These are phyloP conservation scores for Mycalesis mineus DNA, from an alignment of 2,888 invertebrate genomes.

Conservation along the genomic window DNA sequence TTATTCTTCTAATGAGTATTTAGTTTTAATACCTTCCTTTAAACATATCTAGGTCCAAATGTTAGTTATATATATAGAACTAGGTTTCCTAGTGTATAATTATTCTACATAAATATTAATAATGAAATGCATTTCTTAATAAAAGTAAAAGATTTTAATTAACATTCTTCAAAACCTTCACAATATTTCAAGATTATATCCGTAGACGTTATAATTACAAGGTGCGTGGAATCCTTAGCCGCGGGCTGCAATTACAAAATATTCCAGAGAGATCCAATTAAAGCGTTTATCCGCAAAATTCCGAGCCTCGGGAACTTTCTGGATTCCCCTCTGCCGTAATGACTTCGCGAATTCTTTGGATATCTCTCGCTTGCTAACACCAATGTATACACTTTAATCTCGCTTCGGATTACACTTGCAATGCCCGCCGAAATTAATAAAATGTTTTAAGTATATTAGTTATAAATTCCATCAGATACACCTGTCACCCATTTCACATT, in stretches of 20 bases:
- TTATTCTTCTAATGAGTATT: no score
- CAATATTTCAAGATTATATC: constrained; percentile 1
- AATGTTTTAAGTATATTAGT: no score
- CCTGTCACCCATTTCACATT: no score
- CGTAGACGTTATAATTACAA: constrained; percentile 25
- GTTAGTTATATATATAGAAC: no score
- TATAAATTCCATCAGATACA: no score
- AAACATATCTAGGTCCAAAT: no score
- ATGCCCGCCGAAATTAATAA: no score
- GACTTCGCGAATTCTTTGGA: constrained; percentile 54
- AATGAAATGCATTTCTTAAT: not conserved
- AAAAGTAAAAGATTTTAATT: not conserved
- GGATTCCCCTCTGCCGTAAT: constrained; percentile 45
- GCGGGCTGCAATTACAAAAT: constrained; percentile 68
- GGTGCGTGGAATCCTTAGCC: constrained; percentile 33
- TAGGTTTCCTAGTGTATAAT: no score
- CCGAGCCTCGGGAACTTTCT: constrained; percentile 64
- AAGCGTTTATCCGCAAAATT: constrained; percentile 74
- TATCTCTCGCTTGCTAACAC: constrained; percentile 44
- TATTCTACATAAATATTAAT: not conserved
- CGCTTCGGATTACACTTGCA: not conserved
- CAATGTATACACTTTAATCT: constrained; percentile 4
- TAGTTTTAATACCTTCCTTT: no score
- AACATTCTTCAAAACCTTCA: constrained; percentile 5
- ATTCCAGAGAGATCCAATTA: constrained; percentile 72